Base-by-base conservation (phyloP, 1,140 invertebrate species). In the Capitella teleta region DNA sequence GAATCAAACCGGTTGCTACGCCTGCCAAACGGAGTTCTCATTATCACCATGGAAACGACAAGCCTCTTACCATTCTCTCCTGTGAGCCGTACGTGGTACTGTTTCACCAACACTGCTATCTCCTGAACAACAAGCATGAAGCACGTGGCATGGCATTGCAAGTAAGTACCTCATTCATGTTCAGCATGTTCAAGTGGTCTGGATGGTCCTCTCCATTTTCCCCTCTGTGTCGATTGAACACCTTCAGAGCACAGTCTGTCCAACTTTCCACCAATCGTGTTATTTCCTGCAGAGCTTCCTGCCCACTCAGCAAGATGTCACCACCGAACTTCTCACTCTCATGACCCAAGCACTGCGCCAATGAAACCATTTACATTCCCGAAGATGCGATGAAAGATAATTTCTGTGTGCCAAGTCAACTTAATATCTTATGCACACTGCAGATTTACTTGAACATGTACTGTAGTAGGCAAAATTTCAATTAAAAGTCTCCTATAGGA, bases 41-140 rank as follows among this genome's bases (percentile, higher is more conserved):
- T n/a, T n/a, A n/a, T n/a, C n/a, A n/a, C n/a, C n/a, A n/a, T n/a
- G n/a, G n/a, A n/a, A n/a, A n/a, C n/a, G n/a, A 2, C 10, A n/a
- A 26, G 26, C 14, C 3, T 52, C 60, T 54, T 46, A 69, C 69
- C 70, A 61, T 73, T 71, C 52, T 73, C 70, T 49, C 70, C 70
- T 46, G 62, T 70, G n/a, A 68, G 56, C 49, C 68, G 60, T 41
- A 63, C 61, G 21, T 63, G 58, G 49, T 66, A 70, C 54, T 72
- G 68, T 40, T 54, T 55, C 25, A 68, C 51, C 21, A 71, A 45
- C 16, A 53, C 47, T 19, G 65, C 61, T 14, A 70, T 57, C 50
- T 60, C 62, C 64, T 65, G 45, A 16, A 56, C 54, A 54, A 16
- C 38, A 40, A 34, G 16, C 32, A 34, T 34, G 32, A 16, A 10